Evolutionary conservation across 1,140 invertebrate species (phyloP).

Genomic region (Drosophila melanica): DNA sequence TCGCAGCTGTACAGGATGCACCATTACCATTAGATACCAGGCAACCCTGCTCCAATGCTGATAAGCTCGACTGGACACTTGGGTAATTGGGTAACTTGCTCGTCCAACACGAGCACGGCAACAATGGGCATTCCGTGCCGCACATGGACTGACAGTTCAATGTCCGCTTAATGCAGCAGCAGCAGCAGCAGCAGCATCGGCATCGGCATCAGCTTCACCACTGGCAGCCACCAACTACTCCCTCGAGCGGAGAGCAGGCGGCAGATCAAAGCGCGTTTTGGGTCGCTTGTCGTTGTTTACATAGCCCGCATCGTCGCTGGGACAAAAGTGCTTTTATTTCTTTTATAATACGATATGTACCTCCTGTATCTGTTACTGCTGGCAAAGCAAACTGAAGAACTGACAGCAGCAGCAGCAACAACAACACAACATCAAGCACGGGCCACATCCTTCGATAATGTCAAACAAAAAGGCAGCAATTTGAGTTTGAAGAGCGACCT

Average conservation of each 20-base stretch:
- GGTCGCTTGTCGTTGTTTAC: conserved; percentile 34
- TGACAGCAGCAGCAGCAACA: conserved; percentile 38
- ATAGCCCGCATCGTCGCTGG: conserved; percentile 32
- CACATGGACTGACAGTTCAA: conserved; percentile 48
- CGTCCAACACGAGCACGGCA: not conserved
- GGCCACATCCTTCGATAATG: conserved; percentile 66
- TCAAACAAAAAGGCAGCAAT: conserved; percentile 73
- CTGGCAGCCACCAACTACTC: not conserved
- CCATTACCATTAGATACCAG: conserved; percentile 25
- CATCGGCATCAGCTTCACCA: not conserved
- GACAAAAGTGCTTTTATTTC: conserved; percentile 49
- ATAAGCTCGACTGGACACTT: conserved; percentile 74
- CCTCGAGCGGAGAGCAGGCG: conserved; percentile 12
- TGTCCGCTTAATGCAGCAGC: conserved; percentile 48
- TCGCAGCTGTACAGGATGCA: conserved; percentile 23
- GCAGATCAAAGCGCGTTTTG: conserved; percentile 48
- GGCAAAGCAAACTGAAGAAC: conserved; percentile 24
- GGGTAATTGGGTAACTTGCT: conserved; percentile 71
- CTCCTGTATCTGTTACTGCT: conserved; percentile 26
- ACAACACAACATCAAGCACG: conserved; percentile 17
- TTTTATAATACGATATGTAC: conserved; percentile 44
- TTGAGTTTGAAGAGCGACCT: conserved; percentile 70
- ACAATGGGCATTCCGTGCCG: conserved; percentile 20
- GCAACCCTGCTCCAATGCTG: conserved; percentile 21
- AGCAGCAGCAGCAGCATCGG: not conserved